These are phyloP conservation scores for Spodoptera frugiperda DNA, from an alignment of 1,140 invertebrate genomes.

Conservation along the genomic window DNA sequence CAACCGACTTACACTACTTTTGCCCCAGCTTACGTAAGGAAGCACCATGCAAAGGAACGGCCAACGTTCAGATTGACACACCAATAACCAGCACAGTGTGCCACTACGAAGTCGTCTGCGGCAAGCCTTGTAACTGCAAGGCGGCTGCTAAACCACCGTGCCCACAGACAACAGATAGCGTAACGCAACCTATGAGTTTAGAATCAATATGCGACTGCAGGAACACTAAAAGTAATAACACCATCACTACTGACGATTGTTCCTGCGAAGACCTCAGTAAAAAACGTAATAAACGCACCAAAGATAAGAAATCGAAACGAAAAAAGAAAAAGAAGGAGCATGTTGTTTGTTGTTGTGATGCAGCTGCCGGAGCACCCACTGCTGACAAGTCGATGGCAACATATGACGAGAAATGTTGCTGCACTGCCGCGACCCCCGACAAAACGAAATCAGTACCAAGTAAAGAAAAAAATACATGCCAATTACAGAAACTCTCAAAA, in stretches of 20 bases:
- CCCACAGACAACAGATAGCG: too few species aligned
- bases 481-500: too few species aligned
- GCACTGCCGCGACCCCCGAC: too few species aligned
- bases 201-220: background rate
- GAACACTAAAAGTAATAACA: background rate
- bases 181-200: constrained; percentile 2
- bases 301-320: background rate
- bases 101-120: constrained; percentile 49
- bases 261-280: background rate
- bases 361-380: too few species aligned
- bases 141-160: background rate
- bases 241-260: background rate
- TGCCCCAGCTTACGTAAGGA: constrained; percentile 59
- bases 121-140: constrained; percentile 51
- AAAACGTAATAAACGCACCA: background rate
- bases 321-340: background rate
- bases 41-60: constrained; percentile 39
- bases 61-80: constrained; percentile 51
- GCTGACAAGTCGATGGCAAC: too few species aligned
- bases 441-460: too few species aligned
- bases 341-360: background rate
- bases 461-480: too few species aligned
- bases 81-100: constrained; percentile 45
- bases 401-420: too few species aligned
- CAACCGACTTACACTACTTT: constrained; percentile 80